Evolutionary conservation across 2,888 invertebrate genomes (phyloP), one percentile per base, ranked within the genome.

Genomic region (Argyresthia goedartella): DNA sequence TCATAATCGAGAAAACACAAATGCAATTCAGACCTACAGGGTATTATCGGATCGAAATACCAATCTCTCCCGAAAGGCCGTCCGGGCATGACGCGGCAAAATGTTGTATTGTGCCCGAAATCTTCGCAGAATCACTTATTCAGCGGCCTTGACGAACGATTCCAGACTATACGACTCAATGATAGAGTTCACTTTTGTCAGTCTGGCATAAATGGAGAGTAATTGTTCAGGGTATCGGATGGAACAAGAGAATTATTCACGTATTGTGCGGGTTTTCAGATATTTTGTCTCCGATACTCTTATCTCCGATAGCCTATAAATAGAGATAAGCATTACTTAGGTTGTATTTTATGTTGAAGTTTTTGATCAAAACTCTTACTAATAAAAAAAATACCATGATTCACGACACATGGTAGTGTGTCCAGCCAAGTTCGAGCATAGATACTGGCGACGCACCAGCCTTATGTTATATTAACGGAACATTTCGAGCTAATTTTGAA

Each of bases 171-270:
- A 7, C 34, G 10, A 11, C 34, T 13, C 16, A 10, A 13, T 13
- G 25, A 11, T 46, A 33, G n/a, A 13, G 47, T 16, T n/a, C 10
- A 7, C 34, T 35, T 33, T 34, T n/a, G 33, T 16, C 11, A 0
- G n/a, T 10, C 8, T 3, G 16, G 16, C 14, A 7, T 2, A 8
- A 10, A 15, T 44, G 15, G 44, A 44, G 44, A 44, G 44, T 44
- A 44, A 44, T 44, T 44, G 44, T 44, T 44, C 44, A 9, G 44
- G 44, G 16, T 44, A 44, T 44, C 44, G 44, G 15, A 44, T 44
- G 44, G 44, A 44, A 44, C 44, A 44, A 44, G 44, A 44, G 44
- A 44, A 44, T 44, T 44, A 44, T 44, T 44, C 44, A 44, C 16
- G 44, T 44, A 44, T 44, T 44, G 44, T 44, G 14, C 15, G 44